phyloP scores from a whole-genome alignment of 1,140 invertebrate genomes.

The Pygmarrhopalites habei region DNA sequence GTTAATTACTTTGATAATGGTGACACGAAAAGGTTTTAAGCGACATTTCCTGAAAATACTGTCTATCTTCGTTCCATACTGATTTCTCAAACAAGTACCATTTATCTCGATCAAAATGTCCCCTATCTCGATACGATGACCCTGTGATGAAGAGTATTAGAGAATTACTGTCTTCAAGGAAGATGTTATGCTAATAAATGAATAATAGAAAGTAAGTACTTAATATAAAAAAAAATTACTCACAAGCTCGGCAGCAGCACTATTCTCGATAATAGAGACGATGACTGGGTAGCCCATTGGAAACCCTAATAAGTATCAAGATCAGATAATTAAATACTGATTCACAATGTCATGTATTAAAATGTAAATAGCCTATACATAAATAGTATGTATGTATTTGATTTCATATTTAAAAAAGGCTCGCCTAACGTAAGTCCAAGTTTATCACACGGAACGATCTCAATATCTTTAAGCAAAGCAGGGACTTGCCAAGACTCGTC shows the following conservation, averaged over 20 bases:
- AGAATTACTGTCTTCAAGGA: not conserved
- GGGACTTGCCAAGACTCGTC: constrained; percentile 39
- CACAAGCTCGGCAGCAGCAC: constrained; percentile 35
- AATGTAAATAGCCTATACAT: not conserved
- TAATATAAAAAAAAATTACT: not conserved
- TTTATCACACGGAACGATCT: constrained; percentile 34
- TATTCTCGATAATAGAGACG: constrained; percentile 32
- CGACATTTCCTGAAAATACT: constrained; percentile 26
- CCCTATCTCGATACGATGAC: constrained; percentile 27
- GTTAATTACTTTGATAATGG: constrained; percentile 21
- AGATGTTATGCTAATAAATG: not conserved
- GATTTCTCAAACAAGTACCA: constrained; percentile 25
- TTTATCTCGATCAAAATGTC: constrained; percentile 38
- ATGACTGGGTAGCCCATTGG: constrained; percentile 37
- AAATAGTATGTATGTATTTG: not conserved
- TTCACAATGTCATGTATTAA: too few species aligned
- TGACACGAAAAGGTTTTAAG: constrained; percentile 25
- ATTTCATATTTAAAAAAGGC: not conserved
- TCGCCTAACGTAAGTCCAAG: constrained; percentile 33
- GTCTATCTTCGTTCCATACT: constrained; percentile 33
- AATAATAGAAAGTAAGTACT: not conserved
- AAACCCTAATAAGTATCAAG: too few species aligned
- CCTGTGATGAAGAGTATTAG: constrained; percentile 3
- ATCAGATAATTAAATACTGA: too few species aligned
- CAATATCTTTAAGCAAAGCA: constrained; percentile 22